Percentiles rank a stretch among this genome's conserved stretches.
These are phyloP conservation scores for Epinotia demarniana DNA, from an alignment of 2,888 invertebrate genomes.

Conservation along the genomic window DNA sequence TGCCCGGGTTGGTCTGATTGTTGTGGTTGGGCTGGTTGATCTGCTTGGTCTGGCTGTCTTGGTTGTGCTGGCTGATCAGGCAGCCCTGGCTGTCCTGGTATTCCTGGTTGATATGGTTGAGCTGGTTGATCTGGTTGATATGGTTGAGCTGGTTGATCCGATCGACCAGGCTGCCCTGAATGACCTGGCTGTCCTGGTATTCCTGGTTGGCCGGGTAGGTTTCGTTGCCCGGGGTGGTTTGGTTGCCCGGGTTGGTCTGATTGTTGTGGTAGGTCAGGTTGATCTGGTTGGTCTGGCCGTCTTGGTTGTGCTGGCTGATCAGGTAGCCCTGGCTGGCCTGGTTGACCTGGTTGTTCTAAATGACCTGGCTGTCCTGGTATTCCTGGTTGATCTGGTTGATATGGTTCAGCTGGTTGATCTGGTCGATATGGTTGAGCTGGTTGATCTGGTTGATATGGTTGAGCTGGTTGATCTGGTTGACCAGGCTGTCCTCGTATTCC, in stretches of 20 bases:
- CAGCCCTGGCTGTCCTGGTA: no score
- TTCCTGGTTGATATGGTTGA: neutral
- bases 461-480: neutral
- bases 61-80: no score
- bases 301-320: no score
- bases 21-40: no score
- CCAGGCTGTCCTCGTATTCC: neutral
- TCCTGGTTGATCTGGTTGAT: neutral
- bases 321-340: neutral
- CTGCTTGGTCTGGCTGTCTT: no score
- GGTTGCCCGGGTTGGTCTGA: neutral
- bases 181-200: no score
- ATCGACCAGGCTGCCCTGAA: no score
- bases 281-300: neutral
- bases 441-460: neutral
- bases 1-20: no score
- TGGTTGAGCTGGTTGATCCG: neutral
- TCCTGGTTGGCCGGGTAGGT: constrained; percentile 1
- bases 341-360: no score
- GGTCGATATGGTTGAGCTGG: neutral
- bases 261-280: neutral
- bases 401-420: neutral
- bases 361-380: neutral
- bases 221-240: no score
- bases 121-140: neutral